These are phyloP conservation scores for Enteromius afrohamiltoni DNA, from an alignment of 2,797 vertebrate species.

Conservation along the genomic window DNA sequence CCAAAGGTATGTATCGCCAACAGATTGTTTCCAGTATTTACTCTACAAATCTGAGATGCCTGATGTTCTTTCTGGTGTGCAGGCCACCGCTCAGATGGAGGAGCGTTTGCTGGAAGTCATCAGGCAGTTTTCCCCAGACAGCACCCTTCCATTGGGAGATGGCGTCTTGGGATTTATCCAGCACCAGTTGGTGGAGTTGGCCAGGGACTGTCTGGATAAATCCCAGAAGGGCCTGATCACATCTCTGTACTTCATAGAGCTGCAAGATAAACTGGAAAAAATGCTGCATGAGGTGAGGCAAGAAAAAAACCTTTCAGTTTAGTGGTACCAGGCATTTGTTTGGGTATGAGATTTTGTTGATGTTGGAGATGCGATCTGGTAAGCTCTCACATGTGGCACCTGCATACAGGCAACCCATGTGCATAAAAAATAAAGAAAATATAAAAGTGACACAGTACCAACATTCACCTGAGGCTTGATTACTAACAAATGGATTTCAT, in stretches of 20 bases:
- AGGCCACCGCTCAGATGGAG: slow-evolving; percentile 99
- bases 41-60: not conserved
- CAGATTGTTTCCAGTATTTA: not conserved
- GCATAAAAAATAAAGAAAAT: not conserved
- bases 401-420: not conserved
- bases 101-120: slow-evolving; percentile 91
- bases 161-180: slow-evolving; percentile 98
- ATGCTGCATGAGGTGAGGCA: slow-evolving; percentile 88
- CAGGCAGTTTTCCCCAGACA: slow-evolving; percentile 82
- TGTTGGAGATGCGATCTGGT: not conserved
- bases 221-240: slow-evolving; percentile 91
- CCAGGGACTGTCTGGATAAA: slow-evolving; percentile 95
- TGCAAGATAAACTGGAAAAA: slow-evolving; percentile 97
- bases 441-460: not conserved
- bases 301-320: not conserved
- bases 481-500: not conserved
- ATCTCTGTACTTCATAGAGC: slow-evolving; percentile 94
- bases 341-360: not conserved
- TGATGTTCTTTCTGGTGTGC: slow-evolving; percentile 21
- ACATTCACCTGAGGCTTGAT: not conserved
- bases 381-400: not conserved
- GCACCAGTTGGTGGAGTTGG: slow-evolving; percentile 95
- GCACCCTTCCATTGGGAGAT: slow-evolving; percentile 88
- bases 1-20: slow-evolving; percentile 79
- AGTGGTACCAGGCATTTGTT: not conserved